These are phyloP conservation scores for Nysson spinosus DNA, from an alignment of 2,888 invertebrate genomes.

Conservation along the genomic window DNA sequence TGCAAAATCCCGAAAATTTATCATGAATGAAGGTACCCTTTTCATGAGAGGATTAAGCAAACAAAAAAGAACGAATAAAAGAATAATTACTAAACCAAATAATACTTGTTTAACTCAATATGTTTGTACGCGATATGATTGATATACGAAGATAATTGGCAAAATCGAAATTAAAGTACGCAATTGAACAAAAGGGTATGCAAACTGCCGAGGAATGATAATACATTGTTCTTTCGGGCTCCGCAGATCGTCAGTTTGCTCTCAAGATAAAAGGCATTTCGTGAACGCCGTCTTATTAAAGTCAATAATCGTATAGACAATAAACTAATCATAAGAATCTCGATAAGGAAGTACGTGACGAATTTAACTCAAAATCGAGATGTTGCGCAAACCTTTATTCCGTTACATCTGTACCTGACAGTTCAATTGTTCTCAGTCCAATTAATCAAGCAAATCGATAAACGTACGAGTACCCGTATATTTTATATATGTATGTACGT, in stretches of 20 bases:
- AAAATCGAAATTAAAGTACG: too few relatives aligned
- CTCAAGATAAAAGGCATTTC: conserved; percentile 7
- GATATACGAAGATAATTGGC: too few relatives aligned
- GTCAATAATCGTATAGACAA: not conserved
- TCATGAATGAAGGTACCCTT: too few relatives aligned
- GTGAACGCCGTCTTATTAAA: conserved; percentile 3
- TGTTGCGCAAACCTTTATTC: conserved; percentile 34
- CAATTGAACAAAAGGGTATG: not conserved
- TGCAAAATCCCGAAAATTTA: too few relatives aligned
- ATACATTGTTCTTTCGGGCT: conserved; percentile 51
- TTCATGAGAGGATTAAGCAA: too few relatives aligned
- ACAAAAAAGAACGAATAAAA: too few relatives aligned
- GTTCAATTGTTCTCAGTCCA: not conserved
- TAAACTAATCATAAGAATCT: not conserved
- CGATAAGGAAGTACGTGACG: conserved; percentile 12
- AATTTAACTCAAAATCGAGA: conserved; percentile 10
- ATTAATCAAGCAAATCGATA: not conserved
- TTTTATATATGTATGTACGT: too few relatives aligned
- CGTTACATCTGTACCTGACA: conserved; percentile 28
- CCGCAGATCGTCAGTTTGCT: conserved; percentile 48
- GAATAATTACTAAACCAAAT: too few relatives aligned
- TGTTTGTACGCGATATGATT: too few relatives aligned
- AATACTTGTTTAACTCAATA: too few relatives aligned
- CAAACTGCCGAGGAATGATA: conserved; percentile 3
- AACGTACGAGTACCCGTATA: too few relatives aligned